Percentiles rank a stretch among this genome's conserved stretches.
These are phyloP conservation scores for Calliopsis andreniformis DNA, from an alignment of 1,140 invertebrate species.

Conservation along the genomic window DNA sequence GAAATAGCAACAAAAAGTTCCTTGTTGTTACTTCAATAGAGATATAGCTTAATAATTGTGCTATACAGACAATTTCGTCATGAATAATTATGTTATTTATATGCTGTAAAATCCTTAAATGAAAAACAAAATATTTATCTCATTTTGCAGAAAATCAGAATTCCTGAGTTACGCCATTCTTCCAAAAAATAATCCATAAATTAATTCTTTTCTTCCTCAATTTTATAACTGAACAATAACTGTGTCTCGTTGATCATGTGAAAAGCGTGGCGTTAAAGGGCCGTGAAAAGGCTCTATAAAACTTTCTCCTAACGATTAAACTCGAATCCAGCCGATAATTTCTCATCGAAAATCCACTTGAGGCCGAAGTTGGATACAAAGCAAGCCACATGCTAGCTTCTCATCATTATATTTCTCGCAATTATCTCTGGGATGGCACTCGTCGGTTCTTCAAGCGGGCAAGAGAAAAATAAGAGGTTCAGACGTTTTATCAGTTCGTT, in stretches of 20 bases:
- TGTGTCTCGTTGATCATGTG: neutral
- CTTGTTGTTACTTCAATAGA: too few relatives aligned
- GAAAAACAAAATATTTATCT: too few relatives aligned
- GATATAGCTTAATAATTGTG: too few relatives aligned
- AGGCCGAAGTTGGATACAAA: slow-evolving; percentile 12
- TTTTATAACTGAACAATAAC: slow-evolving; percentile 36
- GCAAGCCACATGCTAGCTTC: slow-evolving; percentile 2
- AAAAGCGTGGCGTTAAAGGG: slow-evolving; percentile 17
- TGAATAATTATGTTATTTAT: too few relatives aligned
- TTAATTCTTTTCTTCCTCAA: too few relatives aligned
- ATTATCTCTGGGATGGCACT: slow-evolving; percentile 32
- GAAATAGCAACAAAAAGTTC: too few relatives aligned
- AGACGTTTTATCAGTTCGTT: slow-evolving; percentile 29
- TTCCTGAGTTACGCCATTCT: too few relatives aligned
- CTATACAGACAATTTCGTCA: too few relatives aligned
- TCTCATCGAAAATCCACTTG: slow-evolving; percentile 7
- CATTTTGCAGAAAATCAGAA: too few relatives aligned
- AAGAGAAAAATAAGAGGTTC: slow-evolving; percentile 5
- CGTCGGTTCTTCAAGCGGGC: neutral
- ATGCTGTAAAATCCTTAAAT: too few relatives aligned
- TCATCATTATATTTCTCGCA: slow-evolving; percentile 41
- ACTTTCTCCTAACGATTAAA: slow-evolving; percentile 29
- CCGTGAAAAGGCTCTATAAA: slow-evolving; percentile 14
- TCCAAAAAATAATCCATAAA: too few relatives aligned
- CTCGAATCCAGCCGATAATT: slow-evolving; percentile 38